These are phyloP conservation scores for Globicephala melas DNA, from an alignment of 2,113 vertebrate genomes.

Conservation along the genomic window DNA sequence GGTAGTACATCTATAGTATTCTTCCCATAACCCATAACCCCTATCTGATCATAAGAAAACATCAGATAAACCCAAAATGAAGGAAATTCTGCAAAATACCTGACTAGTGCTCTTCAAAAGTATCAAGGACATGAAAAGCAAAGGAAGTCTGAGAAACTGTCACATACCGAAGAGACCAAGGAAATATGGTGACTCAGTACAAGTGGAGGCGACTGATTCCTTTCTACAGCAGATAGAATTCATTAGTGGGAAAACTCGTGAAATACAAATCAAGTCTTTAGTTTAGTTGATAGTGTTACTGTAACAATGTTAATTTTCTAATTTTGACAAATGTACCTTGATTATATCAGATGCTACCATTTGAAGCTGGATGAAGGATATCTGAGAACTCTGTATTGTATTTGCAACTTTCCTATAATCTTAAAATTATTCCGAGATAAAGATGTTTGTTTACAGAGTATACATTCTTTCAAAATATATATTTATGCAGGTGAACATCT, in stretches of 20 bases:
- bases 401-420: background rate
- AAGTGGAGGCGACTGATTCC: background rate
- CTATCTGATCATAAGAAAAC: background rate
- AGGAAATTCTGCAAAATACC: background rate
- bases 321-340: background rate
- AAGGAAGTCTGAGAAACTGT: background rate
- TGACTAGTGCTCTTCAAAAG: background rate
- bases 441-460: background rate
- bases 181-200: background rate
- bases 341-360: background rate
- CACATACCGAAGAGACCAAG: background rate
- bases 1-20: background rate
- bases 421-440: background rate
- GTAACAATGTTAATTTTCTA: background rate
- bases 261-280: background rate
- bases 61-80: background rate
- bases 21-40: background rate
- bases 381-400: background rate
- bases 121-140: background rate
- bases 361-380: background rate
- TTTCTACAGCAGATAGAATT: background rate
- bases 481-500: background rate
- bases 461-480: background rate
- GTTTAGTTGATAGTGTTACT: background rate
- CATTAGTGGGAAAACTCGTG: background rate